A percentile compares a stretch with the other conserved stretches of the same genome.
These are phyloP conservation scores for Neodontobutis hainanensis DNA, from an alignment of 2,113 vertebrate genomes.

Conservation along the genomic window DNA sequence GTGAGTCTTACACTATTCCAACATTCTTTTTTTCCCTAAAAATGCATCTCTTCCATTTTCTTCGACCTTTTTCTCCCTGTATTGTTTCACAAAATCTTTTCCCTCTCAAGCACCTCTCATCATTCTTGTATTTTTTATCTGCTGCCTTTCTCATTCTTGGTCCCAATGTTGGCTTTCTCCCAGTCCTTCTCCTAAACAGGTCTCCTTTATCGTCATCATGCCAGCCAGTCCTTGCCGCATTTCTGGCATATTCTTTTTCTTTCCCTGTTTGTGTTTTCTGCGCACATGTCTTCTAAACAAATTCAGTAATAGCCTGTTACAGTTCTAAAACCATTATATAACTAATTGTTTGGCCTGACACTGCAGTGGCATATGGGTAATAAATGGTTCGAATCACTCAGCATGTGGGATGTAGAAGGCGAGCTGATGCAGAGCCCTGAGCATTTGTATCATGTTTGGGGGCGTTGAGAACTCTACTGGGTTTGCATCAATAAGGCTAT, in stretches of 20 bases:
- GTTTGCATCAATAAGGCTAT: constrained; percentile 59
- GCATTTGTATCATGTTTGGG: constrained; percentile 62
- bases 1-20: constrained; percentile 81
- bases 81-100: constrained; percentile 48
- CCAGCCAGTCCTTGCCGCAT: constrained; percentile 12
- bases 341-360: constrained; percentile 20
- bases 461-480: constrained; percentile 60
- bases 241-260: constrained; percentile 7
- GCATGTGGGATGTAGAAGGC: constrained; percentile 62
- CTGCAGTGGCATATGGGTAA: constrained; percentile 34
- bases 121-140: constrained; percentile 48
- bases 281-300: constrained; percentile 15
- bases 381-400: constrained; percentile 45
- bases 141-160: constrained; percentile 40
- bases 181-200: constrained; percentile 37
- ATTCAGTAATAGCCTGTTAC: constrained; percentile 18
- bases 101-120: constrained; percentile 28
- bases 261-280: constrained; percentile 6
- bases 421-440: constrained; percentile 51
- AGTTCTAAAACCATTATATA: constrained; percentile 22
- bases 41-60: constrained; percentile 17
- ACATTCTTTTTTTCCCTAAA: constrained; percentile 18
- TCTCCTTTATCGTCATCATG: constrained; percentile 54
- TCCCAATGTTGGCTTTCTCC: constrained; percentile 45
- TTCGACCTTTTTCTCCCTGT: constrained; percentile 39